A percentile compares a stretch with the other conserved stretches of the same genome.
Conservation (phyloP, 2,797 vertebrate species). For the Macropodus opercularis region DNA sequence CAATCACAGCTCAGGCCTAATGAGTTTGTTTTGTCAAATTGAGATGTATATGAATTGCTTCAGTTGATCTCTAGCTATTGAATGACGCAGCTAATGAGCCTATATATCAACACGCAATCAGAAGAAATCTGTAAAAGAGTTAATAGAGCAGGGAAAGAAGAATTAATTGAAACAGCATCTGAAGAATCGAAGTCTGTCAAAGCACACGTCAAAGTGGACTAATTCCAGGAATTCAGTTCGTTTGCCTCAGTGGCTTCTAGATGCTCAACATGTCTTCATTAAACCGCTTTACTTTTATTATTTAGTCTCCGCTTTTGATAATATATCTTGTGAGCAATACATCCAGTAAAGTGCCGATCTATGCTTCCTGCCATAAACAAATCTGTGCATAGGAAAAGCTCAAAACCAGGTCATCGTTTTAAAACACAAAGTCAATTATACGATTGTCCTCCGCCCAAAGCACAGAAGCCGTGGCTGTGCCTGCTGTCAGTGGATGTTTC, state of each 20-base stretch:
- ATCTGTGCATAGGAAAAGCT: neutral
- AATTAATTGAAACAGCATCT: conserved; percentile 45
- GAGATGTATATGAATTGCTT: conserved; percentile 73
- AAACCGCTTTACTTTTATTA: too few relatives aligned
- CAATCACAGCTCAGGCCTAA: conserved; percentile 66
- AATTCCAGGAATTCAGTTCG: conserved; percentile 10
- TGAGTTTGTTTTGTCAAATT: conserved; percentile 69
- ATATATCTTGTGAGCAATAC: neutral
- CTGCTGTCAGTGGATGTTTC: conserved; percentile 22
- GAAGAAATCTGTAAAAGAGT: conserved; percentile 60
- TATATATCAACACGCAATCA: conserved; percentile 80
- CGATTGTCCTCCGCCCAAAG: conserved; percentile 1
- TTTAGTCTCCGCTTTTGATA: neutral
- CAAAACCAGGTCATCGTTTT: neutral
- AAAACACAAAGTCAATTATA: conserved; percentile 13
- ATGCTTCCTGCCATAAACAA: conserved; percentile 1
- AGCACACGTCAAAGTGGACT: conserved; percentile 20
- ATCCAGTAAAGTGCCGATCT: neutral
- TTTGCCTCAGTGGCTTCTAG: neutral
- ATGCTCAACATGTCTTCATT: too few relatives aligned
- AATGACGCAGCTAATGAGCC: conserved; percentile 75
- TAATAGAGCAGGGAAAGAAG: conserved; percentile 73
- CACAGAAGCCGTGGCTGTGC: neutral
- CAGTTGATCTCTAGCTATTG: conserved; percentile 68
- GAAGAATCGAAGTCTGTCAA: conserved; percentile 38